phyloP scores from a whole-genome alignment of 2,113 vertebrate species.

The Pseudopodoces humilis region DNA sequence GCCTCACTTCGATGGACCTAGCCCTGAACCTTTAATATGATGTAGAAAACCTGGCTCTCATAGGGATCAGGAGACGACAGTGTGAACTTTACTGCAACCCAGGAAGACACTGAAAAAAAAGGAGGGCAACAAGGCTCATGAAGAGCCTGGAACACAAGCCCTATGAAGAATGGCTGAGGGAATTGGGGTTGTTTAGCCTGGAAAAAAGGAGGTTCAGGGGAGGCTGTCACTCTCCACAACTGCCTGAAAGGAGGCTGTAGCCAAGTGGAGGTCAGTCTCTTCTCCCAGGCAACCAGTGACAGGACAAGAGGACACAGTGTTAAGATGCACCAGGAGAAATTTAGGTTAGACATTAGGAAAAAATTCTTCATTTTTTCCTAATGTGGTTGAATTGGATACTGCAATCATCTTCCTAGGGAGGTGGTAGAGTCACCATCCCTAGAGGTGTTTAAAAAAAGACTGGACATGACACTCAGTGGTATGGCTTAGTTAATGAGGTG shows the following conservation, averaged over 20 bases:
- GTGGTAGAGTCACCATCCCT: not conserved
- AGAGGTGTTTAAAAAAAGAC: not conserved
- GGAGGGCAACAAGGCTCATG: not conserved
- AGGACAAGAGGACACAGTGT: not conserved
- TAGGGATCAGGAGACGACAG: not conserved
- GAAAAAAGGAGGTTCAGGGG: not conserved
- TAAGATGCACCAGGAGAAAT: not conserved
- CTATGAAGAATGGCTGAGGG: not conserved
- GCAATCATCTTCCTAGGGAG: not conserved
- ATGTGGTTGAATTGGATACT: no score
- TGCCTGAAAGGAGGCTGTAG: not conserved
- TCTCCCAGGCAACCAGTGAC: not conserved
- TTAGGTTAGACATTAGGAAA: not conserved
- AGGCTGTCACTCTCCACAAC: not conserved
- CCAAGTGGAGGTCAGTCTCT: not conserved
- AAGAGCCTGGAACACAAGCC: not conserved
- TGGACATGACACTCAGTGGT: accelerated
- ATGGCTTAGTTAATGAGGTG: not conserved
- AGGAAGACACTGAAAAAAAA: not conserved
- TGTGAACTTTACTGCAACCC: not conserved
- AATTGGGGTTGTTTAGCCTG: not conserved
- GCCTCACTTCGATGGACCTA: not conserved
- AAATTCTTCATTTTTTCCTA: not conserved
- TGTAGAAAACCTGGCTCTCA: not conserved
- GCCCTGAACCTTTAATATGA: not conserved